Percentiles rank a stretch among this genome's conserved stretches.
Evolutionary conservation across 2,888 invertebrate species (phyloP).

Genomic region (Scaptomyza reducta): DNA sequence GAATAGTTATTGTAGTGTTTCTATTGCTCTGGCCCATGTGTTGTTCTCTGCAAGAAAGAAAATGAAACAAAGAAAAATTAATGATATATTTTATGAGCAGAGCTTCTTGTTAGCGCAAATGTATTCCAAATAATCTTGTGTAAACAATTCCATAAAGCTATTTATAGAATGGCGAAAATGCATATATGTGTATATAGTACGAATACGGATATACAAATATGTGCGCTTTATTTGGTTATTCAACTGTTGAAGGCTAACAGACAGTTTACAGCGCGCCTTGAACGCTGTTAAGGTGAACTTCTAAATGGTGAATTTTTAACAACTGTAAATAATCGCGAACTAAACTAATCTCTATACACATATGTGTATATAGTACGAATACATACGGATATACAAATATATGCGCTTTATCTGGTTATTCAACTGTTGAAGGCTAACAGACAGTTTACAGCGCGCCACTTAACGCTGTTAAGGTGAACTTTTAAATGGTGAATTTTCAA

Average conservation of each 20-base stretch:
- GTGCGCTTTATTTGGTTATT: not conserved
- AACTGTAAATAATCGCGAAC: not conserved
- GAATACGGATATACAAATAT: not conserved
- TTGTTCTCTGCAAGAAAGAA: conserved; percentile 34
- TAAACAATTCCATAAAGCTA: conserved; percentile 20
- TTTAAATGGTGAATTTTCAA: not conserved
- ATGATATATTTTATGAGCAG: conserved; percentile 1
- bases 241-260: conserved; percentile 1
- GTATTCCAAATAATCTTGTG: conserved; percentile 4
- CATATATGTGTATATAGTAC: not conserved
- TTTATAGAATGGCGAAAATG: conserved; percentile 9
- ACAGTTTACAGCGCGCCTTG: not conserved
- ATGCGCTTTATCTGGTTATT: not conserved
- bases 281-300: not conserved
- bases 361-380: not conserved
- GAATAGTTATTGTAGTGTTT: conserved; percentile 2
- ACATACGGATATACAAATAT: not conserved
- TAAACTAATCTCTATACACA: not conserved
- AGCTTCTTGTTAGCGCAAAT: not conserved
- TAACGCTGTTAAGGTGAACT: not conserved
- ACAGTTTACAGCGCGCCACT: not conserved
- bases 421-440: conserved; percentile 1
- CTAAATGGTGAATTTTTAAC: not conserved
- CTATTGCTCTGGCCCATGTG: conserved; percentile 45
- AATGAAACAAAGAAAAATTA: conserved; percentile 1